phyloP scores from a whole-genome alignment of 2,888 invertebrate genomes.

The Brenthis hecate region DNA sequence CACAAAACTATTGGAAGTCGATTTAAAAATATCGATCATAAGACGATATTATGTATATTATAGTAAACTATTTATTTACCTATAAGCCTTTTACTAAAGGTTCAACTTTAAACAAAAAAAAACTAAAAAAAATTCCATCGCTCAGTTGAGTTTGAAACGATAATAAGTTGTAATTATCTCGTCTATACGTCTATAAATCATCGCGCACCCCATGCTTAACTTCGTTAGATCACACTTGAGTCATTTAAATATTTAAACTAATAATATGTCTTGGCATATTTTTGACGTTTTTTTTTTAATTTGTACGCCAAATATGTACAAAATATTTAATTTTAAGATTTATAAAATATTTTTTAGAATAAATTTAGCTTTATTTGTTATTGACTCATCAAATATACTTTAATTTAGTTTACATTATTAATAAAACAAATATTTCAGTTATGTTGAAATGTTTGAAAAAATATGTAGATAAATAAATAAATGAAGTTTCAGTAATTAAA shows the following conservation, averaged over 20 bases:
- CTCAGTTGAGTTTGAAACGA: conserved; percentile 35
- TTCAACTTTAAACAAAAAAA: conserved; percentile 3
- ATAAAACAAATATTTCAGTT: too few relatives aligned
- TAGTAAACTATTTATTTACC: neutral
- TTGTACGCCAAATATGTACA: neutral
- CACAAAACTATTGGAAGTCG: too few relatives aligned
- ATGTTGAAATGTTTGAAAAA: too few relatives aligned
- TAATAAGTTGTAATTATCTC: conserved; percentile 58
- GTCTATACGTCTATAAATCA: conserved; percentile 61
- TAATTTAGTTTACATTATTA: too few relatives aligned
- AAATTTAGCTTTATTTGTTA: neutral
- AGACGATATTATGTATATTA: too few relatives aligned
- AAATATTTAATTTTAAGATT: too few relatives aligned
- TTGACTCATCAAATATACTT: neutral
- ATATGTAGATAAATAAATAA: too few relatives aligned
- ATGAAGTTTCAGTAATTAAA: too few relatives aligned
- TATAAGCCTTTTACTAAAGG: conserved; percentile 15
- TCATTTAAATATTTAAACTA: conserved; percentile 25
- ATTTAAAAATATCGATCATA: too few relatives aligned
- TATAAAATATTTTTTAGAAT: neutral
- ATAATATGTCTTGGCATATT: conserved; percentile 15
- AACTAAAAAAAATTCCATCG: conserved; percentile 24
- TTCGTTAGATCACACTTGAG: conserved; percentile 33
- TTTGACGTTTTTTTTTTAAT: conserved; percentile 6
- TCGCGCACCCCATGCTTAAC: conserved; percentile 39